Evolutionary conservation across 1,140 invertebrate species (phyloP).

Genomic region (Ostrea denselamellosa): DNA sequence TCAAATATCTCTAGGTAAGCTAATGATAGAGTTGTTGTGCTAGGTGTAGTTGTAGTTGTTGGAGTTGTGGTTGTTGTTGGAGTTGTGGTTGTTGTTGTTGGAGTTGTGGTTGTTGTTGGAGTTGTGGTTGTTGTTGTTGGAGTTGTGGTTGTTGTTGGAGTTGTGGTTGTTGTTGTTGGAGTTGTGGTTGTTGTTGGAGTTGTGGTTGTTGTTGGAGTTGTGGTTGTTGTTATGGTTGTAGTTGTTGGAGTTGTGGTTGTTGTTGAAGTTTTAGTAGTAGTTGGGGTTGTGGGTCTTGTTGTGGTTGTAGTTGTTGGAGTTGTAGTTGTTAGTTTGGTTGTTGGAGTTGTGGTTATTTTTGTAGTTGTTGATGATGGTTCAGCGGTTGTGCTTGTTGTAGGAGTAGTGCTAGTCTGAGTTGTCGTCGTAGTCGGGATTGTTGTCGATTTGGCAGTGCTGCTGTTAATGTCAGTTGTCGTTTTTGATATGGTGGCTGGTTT

Average conservation of each 20-base stretch:
- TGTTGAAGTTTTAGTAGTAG: background rate
- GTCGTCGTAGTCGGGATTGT: background rate
- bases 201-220: background rate
- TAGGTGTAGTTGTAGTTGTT: background rate
- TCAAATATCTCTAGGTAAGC: constrained; percentile 5
- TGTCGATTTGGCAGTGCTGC: background rate
- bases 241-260: background rate
- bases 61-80: background rate
- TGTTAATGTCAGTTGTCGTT: background rate
- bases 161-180: background rate
- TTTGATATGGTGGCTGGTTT: background rate
- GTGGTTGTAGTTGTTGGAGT: background rate
- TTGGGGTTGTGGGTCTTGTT: background rate
- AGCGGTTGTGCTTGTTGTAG: background rate
- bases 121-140: background rate
- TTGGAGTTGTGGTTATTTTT: background rate
- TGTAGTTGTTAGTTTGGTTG: background rate
- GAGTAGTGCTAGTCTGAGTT: background rate
- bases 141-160: background rate
- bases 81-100: background rate
- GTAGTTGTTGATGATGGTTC: too few species aligned
- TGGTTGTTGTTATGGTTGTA: background rate
- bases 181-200: background rate
- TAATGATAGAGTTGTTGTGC: constrained; percentile 12
- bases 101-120: background rate